Conservation (phyloP, 2,888 invertebrate species). For the Dynastes hyllus region DNA sequence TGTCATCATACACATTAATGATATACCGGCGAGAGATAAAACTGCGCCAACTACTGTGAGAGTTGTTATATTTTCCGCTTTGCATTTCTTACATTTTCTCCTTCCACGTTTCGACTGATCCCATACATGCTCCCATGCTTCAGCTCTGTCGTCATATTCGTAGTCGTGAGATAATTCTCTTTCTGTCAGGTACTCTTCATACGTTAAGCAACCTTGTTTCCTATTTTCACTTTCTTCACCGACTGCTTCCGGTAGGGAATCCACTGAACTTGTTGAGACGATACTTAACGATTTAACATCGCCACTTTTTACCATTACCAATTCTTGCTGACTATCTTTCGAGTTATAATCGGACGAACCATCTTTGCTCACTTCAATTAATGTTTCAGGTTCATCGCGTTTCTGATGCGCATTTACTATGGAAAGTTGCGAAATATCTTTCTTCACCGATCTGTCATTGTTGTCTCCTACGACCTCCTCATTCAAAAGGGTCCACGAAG, state of each 20-base stretch:
- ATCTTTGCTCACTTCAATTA: not conserved
- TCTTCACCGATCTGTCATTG: constrained; percentile 28
- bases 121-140: constrained; percentile 49
- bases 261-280: constrained; percentile 23
- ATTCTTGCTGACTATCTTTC: not conserved
- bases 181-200: constrained; percentile 59
- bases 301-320: constrained; percentile 22
- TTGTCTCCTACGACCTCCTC: constrained; percentile 41
- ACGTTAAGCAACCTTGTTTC: constrained; percentile 57
- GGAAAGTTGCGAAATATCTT: not conserved
- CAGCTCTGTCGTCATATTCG: constrained; percentile 52
- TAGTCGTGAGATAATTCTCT: constrained; percentile 57
- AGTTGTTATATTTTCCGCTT: constrained; percentile 58
- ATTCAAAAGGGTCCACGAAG: constrained; percentile 65
- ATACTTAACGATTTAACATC: constrained; percentile 47
- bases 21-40: constrained; percentile 62
- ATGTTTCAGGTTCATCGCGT: not conserved
- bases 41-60: constrained; percentile 61
- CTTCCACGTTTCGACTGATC: constrained; percentile 44
- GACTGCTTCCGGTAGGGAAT: constrained; percentile 30
- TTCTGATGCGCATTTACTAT: not conserved
- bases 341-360: not conserved
- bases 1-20: constrained; percentile 61
- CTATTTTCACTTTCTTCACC: constrained; percentile 12
- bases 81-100: constrained; percentile 55